Percentiles rank a stretch among this genome's conserved stretches.
phyloP scores from a whole-genome alignment of 2,888 invertebrate genomes.

The Octonoba sinensis region DNA sequence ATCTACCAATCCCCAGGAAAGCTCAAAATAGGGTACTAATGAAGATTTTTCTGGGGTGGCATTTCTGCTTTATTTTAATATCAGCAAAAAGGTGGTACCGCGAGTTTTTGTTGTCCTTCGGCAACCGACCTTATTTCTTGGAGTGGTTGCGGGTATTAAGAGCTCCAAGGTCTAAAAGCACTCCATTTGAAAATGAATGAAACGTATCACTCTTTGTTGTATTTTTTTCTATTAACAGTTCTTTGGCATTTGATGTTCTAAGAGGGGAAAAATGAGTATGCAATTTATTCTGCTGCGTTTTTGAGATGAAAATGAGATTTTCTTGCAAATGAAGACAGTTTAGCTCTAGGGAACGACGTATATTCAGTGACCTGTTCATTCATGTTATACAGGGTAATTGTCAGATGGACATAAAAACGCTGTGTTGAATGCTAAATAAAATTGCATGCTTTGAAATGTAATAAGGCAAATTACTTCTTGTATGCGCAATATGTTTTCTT shows the following conservation, averaged over 20 bases:
- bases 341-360: no score
- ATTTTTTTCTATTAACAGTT: background rate
- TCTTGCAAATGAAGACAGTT: no score
- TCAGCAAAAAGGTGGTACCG: background rate
- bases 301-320: background rate
- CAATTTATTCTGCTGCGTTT: background rate
- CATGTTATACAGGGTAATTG: no score
- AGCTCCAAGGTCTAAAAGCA: slow-evolving; percentile 1
- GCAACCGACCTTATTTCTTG: slow-evolving; percentile 10
- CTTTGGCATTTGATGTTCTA: no score
- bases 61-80: background rate
- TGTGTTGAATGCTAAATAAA: no score
- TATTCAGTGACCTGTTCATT: no score
- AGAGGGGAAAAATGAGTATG: no score
- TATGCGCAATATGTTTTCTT: no score
- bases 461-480: no score
- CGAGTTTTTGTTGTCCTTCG: background rate
- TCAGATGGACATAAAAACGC: no score
- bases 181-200: background rate
- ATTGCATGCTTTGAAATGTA: no score
- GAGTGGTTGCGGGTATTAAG: background rate
- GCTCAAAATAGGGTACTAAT: background rate
- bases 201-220: background rate
- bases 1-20: background rate
- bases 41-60: background rate